These are phyloP conservation scores for Himalopsyche anomala DNA, from an alignment of 2,888 invertebrate genomes.

Conservation along the genomic window DNA sequence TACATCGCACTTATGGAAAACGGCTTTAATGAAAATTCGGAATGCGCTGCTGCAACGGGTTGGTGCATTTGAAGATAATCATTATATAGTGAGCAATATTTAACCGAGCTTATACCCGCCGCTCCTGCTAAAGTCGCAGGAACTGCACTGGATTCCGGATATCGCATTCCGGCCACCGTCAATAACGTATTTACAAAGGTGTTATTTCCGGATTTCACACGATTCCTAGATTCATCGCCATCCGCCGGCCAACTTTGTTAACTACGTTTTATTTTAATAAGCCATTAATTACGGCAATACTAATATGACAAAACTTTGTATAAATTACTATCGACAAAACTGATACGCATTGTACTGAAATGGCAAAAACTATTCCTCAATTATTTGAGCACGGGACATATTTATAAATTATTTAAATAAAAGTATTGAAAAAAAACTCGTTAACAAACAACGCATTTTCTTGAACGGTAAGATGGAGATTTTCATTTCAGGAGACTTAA, in stretches of 20 bases:
- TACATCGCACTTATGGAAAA: conserved; percentile 53
- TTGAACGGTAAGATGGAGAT: too few relatives aligned
- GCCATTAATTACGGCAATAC: not conserved
- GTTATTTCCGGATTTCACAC: conserved; percentile 9
- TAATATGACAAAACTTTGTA: not conserved
- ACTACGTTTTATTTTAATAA: conserved; percentile 1
- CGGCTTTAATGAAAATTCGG: conserved; percentile 56
- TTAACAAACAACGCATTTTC: too few relatives aligned
- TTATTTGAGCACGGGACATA: too few relatives aligned
- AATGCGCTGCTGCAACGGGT: conserved; percentile 32
- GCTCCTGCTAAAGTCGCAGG: conserved; percentile 22
- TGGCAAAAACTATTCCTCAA: too few relatives aligned
- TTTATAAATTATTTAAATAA: too few relatives aligned
- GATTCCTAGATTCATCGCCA: not conserved
- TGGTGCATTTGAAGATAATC: conserved; percentile 57
- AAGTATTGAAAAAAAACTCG: too few relatives aligned
- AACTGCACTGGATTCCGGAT: conserved; percentile 31
- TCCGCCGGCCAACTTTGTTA: not conserved
- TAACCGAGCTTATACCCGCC: conserved; percentile 48
- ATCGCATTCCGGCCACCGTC: conserved; percentile 26
- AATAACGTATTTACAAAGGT: conserved; percentile 34
- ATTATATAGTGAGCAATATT: conserved; percentile 54
- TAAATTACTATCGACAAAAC: too few relatives aligned
- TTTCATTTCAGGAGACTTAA: too few relatives aligned
- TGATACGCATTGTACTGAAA: too few relatives aligned